A percentile compares a stretch with the other conserved stretches of the same genome.
Conservation (phyloP, 2,888 invertebrate species). For the Tenodera sinensis region DNA sequence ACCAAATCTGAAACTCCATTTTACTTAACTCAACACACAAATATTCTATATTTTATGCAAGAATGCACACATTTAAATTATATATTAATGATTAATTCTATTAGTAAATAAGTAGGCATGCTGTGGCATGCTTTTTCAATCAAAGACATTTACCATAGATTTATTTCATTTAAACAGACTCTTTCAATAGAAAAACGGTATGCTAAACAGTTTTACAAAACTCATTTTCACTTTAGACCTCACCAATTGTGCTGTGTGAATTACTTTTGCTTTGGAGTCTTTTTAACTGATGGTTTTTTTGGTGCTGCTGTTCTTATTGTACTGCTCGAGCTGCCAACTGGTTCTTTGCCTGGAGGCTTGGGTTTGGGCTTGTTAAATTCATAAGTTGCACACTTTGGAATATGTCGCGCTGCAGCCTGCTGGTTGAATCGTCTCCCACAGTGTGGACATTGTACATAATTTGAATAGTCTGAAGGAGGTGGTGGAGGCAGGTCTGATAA, state of each 20-base stretch:
- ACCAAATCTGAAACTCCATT: too few species aligned
- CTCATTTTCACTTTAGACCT: too few species aligned
- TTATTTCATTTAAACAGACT: too few species aligned
- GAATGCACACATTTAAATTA: too few species aligned
- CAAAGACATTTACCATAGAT: too few species aligned
- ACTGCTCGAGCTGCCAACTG: neutral
- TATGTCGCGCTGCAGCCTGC: constrained; percentile 81
- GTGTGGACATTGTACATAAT: constrained; percentile 87
- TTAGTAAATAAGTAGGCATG: too few species aligned
- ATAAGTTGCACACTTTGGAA: constrained; percentile 85
- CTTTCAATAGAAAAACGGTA: too few species aligned
- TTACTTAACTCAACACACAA: too few species aligned
- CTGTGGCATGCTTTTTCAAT: too few species aligned
- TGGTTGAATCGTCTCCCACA: constrained; percentile 83
- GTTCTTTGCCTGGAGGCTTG: constrained; percentile 29
- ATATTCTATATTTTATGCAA: too few species aligned
- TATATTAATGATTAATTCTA: too few species aligned
- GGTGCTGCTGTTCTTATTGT: neutral
- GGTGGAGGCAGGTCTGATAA: constrained; percentile 85
- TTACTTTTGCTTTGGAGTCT: neutral
- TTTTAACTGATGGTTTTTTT: neutral
- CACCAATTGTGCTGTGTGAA: neutral
- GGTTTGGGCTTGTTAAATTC: constrained; percentile 72
- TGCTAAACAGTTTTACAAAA: too few species aligned
- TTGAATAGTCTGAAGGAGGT: constrained; percentile 82